A percentile compares a stretch with the other conserved stretches of the same genome.
phyloP scores from a whole-genome alignment of 2,888 invertebrate genomes.

The Enoplolaimus lenunculus region DNA sequence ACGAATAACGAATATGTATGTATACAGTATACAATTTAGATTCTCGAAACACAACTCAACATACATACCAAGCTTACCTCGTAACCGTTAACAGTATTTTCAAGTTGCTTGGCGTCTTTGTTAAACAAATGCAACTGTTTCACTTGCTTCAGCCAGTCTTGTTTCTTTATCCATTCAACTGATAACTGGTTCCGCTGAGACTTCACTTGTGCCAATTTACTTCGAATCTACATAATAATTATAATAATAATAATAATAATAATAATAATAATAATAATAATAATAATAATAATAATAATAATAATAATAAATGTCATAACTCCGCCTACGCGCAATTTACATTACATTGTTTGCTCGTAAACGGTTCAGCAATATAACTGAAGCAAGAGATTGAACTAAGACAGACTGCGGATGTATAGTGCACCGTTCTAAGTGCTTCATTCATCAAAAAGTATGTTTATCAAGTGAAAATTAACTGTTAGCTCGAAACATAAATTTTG shows the following conservation, averaged over 20 bases:
- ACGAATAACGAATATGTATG: too few species aligned
- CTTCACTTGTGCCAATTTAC: conserved; percentile 50
- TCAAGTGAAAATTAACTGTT: too few species aligned
- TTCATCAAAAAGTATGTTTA: too few species aligned
- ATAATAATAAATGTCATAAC: too few species aligned
- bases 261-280: conserved; percentile 16
- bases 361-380: too few species aligned
- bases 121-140: conserved; percentile 85
- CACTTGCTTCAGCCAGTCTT: conserved; percentile 71
- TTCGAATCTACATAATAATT: conserved; percentile 36
- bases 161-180: conserved; percentile 72
- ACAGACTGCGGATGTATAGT: too few species aligned
- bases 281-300: too few species aligned
- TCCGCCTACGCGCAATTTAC: too few species aligned
- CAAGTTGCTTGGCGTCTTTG: conserved; percentile 78
- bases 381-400: too few species aligned
- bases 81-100: conserved; percentile 71
- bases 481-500: too few species aligned
- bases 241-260: conserved; percentile 11
- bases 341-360: too few species aligned
- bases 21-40: conserved; percentile 6
- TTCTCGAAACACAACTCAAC: conserved; percentile 18
- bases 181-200: conserved; percentile 64
- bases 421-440: too few species aligned
- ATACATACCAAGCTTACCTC: conserved; percentile 55